phyloP scores from a whole-genome alignment of 1,140 invertebrate species.

The Battus philenor region DNA sequence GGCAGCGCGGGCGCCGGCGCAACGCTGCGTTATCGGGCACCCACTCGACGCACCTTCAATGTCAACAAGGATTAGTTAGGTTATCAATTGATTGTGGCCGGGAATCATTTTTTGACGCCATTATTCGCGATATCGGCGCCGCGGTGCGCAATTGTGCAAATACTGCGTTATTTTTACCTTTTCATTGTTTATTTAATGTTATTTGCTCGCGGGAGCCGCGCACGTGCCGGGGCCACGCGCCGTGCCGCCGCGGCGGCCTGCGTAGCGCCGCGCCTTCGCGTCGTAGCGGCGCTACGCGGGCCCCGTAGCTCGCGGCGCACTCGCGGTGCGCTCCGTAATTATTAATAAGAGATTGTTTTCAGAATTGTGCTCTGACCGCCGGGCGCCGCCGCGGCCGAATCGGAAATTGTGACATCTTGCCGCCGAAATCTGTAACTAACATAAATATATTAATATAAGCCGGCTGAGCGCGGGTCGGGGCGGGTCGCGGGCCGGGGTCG shows the following conservation, averaged over 20 bases:
- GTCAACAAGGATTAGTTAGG: conserved; percentile 65
- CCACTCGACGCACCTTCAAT: conserved; percentile 61
- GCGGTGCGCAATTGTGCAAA: conserved; percentile 62
- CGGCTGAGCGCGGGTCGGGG: no score
- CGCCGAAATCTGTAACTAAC: no score
- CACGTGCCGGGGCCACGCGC: conserved; percentile 28
- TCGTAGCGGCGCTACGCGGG: conserved; percentile 7
- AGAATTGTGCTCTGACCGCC: no score
- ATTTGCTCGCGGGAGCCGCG: conserved; percentile 36
- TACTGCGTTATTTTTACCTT: conserved; percentile 38
- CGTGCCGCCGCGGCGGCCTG: conserved; percentile 4
- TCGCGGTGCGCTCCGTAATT: no score
- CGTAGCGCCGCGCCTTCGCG: no score
- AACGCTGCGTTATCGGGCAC: conserved; percentile 50
- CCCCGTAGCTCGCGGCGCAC: no score
- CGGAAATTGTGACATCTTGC: no score
- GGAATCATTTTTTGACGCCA: conserved; percentile 49
- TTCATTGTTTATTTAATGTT: conserved; percentile 40
- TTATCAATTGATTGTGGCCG: conserved; percentile 61
- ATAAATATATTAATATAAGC: no score
- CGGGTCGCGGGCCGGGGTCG: no score
- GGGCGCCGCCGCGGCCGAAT: no score
- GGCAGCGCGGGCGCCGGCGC: conserved; percentile 41
- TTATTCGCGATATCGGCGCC: conserved; percentile 32
- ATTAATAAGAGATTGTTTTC: no score